A percentile compares a stretch with the other conserved stretches of the same genome.
Conservation (phyloP, 2,113 vertebrate species). For the Chamaetylas fuelleborni region DNA sequence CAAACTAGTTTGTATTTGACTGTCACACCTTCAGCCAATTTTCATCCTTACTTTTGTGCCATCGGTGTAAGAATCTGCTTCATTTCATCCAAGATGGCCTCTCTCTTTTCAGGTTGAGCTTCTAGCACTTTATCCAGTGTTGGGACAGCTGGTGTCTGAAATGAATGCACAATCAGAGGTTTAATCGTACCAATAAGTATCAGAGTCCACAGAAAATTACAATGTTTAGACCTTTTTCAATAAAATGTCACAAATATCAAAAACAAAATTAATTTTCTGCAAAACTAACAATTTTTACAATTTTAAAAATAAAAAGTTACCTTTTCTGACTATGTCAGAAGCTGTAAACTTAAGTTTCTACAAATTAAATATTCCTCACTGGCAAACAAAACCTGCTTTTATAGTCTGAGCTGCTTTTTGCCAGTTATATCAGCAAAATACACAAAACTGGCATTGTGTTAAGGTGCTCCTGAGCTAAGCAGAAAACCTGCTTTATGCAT, state of each 20-base stretch:
- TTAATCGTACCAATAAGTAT: background rate
- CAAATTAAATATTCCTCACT: background rate
- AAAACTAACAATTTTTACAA: background rate
- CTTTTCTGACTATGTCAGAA: background rate
- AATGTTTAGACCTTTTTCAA: background rate
- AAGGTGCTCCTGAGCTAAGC: background rate
- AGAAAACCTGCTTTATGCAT: background rate
- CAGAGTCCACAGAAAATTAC: background rate
- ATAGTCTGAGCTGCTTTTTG: background rate
- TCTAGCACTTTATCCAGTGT: conserved; percentile 86
- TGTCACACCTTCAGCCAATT: background rate
- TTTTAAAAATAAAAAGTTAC: background rate
- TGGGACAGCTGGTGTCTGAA: conserved; percentile 81
- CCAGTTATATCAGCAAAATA: background rate
- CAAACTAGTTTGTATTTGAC: background rate
- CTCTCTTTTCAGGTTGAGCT: conserved; percentile 81
- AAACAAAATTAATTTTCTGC: background rate
- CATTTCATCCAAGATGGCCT: conserved; percentile 91
- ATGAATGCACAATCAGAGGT: background rate
- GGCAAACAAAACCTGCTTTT: background rate
- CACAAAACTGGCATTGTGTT: background rate
- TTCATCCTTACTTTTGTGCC: conserved; percentile 88
- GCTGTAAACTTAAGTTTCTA: background rate
- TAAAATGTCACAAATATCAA: background rate
- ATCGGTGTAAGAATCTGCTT: conserved; percentile 91